Evolutionary conservation across 1,140 invertebrate genomes (phyloP).

Genomic region (Bradynema listronoti): DNA sequence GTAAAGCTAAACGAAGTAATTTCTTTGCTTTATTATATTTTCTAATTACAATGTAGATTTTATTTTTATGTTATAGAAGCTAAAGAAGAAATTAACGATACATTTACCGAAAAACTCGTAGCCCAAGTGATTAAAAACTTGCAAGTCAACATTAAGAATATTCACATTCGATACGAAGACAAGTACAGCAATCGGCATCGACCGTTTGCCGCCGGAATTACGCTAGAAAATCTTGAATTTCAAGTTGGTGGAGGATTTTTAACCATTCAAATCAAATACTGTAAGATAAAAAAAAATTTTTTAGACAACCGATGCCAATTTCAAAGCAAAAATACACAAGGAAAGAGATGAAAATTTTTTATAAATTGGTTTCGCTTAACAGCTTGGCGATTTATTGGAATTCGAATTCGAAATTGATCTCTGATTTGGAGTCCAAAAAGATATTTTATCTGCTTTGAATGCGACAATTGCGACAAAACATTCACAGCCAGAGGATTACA

Average conservation of each 20-base stretch:
- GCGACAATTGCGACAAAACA: constrained; percentile 68
- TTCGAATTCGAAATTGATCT: constrained; percentile 64
- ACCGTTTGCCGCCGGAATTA: constrained; percentile 83
- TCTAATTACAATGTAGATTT: constrained; percentile 4
- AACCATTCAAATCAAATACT: neutral
- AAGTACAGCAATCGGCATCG: constrained; percentile 69
- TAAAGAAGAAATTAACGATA: constrained; percentile 66
- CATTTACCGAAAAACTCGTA: constrained; percentile 86
- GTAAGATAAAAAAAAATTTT: constrained; percentile 22
- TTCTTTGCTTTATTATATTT: too few relatives aligned
- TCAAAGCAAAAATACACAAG: constrained; percentile 71
- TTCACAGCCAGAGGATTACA: constrained; percentile 65
- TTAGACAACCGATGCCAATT: constrained; percentile 74
- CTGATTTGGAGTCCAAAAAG: constrained; percentile 36
- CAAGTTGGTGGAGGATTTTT: constrained; percentile 52
- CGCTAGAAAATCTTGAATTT: constrained; percentile 63
- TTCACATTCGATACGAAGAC: constrained; percentile 93
- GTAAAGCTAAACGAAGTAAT: constrained; percentile 74
- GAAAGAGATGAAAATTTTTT: constrained; percentile 63
- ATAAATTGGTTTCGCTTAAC: constrained; percentile 68
- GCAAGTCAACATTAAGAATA: constrained; percentile 83
- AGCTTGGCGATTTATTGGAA: constrained; percentile 85
- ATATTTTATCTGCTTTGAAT: constrained; percentile 61
- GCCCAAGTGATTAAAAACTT: constrained; percentile 94
- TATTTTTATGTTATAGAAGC: constrained; percentile 39